A percentile compares a stretch with the other conserved stretches of the same genome.
Conservation (phyloP, 2,888 invertebrate species). For the Tanytarsus gracilentus region DNA sequence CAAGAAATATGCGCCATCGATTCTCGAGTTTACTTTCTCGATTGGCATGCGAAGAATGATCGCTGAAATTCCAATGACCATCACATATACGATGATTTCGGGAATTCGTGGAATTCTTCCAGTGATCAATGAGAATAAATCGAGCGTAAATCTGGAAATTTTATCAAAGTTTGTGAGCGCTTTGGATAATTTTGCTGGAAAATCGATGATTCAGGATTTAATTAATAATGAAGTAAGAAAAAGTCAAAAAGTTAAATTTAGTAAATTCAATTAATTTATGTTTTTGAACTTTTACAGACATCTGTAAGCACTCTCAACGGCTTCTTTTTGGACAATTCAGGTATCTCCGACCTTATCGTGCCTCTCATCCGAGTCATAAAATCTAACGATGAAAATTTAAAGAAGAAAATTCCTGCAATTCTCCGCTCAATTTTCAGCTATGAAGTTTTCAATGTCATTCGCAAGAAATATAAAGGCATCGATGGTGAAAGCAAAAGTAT, state of each 20-base stretch:
- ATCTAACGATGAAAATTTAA: not conserved
- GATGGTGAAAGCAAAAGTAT: not conserved
- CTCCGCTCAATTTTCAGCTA: not conserved
- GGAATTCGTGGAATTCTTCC: not conserved
- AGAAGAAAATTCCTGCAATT: not conserved
- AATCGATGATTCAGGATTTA: not conserved
- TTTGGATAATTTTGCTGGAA: not conserved
- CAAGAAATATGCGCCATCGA: slow-evolving; percentile 8
- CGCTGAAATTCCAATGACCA: slow-evolving; percentile 6
- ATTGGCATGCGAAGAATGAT: slow-evolving; percentile 10
- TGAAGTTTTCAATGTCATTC: slow-evolving; percentile 2
- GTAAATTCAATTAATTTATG: not conserved
- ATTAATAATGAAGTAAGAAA: not conserved
- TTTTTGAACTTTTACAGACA: not conserved
- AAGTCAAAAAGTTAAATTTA: too few relatives aligned
- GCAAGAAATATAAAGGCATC: not conserved
- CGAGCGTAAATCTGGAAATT: not conserved
- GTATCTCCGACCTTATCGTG: not conserved
- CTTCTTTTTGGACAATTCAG: not conserved
- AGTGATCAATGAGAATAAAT: not conserved
- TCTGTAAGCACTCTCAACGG: not conserved
- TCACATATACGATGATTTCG: slow-evolving; percentile 1
- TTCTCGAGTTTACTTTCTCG: not conserved
- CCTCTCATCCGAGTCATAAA: not conserved
- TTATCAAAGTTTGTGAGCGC: not conserved